A percentile compares a stretch with the other conserved stretches of the same genome.
These are phyloP conservation scores for Emydocephalus ijimae DNA, from an alignment of 2,113 vertebrate species.

Conservation along the genomic window DNA sequence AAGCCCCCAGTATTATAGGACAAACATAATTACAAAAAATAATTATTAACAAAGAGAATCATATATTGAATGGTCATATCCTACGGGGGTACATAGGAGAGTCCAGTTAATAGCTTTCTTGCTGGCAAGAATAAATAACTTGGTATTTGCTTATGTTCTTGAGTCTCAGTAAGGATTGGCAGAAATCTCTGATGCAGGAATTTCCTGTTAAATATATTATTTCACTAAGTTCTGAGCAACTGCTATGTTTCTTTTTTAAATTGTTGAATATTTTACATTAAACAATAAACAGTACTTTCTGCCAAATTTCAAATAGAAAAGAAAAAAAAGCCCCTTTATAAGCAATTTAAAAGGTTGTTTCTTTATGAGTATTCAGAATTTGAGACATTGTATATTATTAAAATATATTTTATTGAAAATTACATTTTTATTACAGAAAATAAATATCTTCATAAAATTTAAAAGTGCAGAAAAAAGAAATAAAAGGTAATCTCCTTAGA, in stretches of 20 bases:
- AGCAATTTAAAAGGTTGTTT: background rate
- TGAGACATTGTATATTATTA: background rate
- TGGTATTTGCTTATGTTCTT: too few species aligned
- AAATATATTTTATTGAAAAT: too few species aligned
- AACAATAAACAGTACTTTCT: background rate
- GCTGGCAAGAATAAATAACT: too few species aligned
- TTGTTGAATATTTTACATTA: background rate
- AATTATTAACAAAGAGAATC: background rate
- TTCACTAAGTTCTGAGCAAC: background rate
- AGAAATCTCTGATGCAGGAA: too few species aligned
- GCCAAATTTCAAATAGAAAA: background rate
- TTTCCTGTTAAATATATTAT: background rate
- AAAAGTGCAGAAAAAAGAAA: too few species aligned
- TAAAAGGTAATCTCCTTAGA: too few species aligned
- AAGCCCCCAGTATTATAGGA: background rate
- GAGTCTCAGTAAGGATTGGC: too few species aligned
- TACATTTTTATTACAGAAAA: too few species aligned
- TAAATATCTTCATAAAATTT: too few species aligned
- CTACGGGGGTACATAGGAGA: background rate
- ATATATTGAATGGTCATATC: background rate
- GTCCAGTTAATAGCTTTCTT: background rate
- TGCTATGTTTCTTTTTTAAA: background rate
- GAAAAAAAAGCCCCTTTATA: background rate
- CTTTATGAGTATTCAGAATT: background rate
- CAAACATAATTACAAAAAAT: background rate